Conservation (phyloP, 2,113 vertebrate genomes). For the Indicator indicator region DNA sequence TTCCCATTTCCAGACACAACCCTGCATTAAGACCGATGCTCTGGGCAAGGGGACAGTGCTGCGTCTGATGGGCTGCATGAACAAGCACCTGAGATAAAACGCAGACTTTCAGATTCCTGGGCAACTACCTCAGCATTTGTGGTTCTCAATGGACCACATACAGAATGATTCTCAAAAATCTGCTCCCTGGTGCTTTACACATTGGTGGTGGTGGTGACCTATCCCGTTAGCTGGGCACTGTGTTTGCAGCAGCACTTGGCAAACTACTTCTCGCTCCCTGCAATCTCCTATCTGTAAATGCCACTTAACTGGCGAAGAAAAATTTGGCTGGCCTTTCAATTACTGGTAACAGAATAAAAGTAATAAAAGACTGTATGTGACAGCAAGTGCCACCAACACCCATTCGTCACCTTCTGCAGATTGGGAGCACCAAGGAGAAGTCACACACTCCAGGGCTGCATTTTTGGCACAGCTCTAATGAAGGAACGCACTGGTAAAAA, state of each 20-base stretch:
- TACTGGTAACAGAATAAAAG: slow-evolving; percentile 52
- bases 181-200: not conserved
- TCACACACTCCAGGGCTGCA: not conserved
- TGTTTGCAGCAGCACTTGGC: not conserved
- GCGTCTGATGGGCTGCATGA: not conserved
- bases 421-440: not conserved
- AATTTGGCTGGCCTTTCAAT: slow-evolving; percentile 63
- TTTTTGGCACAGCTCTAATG: not conserved
- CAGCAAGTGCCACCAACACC: not conserved
- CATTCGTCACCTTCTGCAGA: not conserved
- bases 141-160: not conserved
- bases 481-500: not conserved
- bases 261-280: slow-evolving; percentile 8
- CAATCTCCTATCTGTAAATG: slow-evolving; percentile 30
- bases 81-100: not conserved
- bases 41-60: not conserved
- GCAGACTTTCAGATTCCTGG: not conserved
- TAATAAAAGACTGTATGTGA: not conserved
- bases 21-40: not conserved
- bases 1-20: not conserved
- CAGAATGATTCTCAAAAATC: not conserved
- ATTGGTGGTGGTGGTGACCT: not conserved
- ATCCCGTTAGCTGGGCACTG: not conserved
- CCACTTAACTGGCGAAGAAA: slow-evolving; percentile 59
- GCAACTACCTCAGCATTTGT: not conserved